Evolutionary conservation across 2,113 vertebrate genomes (phyloP).

Genomic region (Fregetta grallaria): DNA sequence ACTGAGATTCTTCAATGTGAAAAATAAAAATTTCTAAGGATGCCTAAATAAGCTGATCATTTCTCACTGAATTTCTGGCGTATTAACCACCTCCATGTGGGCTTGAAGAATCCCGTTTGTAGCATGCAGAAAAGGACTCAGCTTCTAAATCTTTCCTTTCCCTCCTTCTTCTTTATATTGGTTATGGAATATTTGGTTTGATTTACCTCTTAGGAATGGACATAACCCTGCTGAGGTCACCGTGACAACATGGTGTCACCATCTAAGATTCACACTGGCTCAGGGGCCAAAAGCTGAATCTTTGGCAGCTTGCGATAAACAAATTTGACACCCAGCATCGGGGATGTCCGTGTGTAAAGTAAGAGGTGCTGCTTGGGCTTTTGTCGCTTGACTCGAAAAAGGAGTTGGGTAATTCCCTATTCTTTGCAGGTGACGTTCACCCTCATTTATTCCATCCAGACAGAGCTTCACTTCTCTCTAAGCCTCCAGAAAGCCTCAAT

Average conservation of each 20-base stretch:
- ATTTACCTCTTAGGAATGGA: neutral
- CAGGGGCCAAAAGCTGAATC: neutral
- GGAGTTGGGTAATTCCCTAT: neutral
- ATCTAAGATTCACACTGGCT: fast-evolving
- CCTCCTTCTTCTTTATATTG: neutral
- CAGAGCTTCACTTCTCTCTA: neutral
- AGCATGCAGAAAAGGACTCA: neutral
- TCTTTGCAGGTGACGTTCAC: neutral
- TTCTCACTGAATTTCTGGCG: constrained; percentile 56
- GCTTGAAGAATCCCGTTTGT: constrained; percentile 3
- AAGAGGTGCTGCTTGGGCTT: neutral
- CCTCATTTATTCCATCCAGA: constrained; percentile 29
- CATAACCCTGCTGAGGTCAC: neutral
- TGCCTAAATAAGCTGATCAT: constrained; percentile 12
- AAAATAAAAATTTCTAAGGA: constrained; percentile 36
- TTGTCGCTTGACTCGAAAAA: neutral
- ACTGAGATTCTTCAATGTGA: constrained; percentile 15
- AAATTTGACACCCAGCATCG: neutral
- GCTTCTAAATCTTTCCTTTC: neutral
- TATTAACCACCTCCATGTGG: constrained; percentile 7
- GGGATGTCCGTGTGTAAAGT: neutral
- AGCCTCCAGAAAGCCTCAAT: neutral
- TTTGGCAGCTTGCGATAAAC: neutral
- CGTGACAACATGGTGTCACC: neutral
- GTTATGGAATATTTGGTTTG: neutral